Evolutionary conservation across 2,113 vertebrate genomes (phyloP).

Genomic region (Sardina pilchardus): DNA sequence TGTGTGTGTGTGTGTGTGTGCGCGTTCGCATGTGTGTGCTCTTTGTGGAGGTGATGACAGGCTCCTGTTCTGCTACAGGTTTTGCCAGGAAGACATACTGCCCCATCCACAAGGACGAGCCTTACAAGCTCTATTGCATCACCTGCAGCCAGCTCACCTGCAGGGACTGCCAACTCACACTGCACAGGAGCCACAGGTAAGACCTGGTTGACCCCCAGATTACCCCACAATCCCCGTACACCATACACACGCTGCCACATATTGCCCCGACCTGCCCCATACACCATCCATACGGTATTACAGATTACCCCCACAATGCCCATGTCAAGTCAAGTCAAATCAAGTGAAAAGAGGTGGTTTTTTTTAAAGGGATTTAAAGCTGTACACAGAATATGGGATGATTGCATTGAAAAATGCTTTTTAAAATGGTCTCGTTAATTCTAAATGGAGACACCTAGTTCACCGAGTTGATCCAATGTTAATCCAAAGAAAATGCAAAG

Average conservation of each 20-base stretch:
- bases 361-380: too few species aligned
- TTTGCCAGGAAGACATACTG: slow-evolving; percentile 60
- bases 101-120: slow-evolving; percentile 67
- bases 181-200: slow-evolving; percentile 75
- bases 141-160: slow-evolving; percentile 77
- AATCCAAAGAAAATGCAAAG: too few species aligned
- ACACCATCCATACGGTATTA: not conserved
- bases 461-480: too few species aligned
- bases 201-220: too few species aligned
- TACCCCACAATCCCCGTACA: not conserved
- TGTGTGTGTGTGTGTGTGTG: not conserved
- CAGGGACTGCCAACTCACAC: slow-evolving; percentile 70
- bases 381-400: too few species aligned
- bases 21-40: not conserved
- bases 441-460: too few species aligned
- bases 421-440: too few species aligned
- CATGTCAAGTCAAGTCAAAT: too few species aligned
- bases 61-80: slow-evolving; percentile 42
- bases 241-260: too few species aligned
- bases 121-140: slow-evolving; percentile 70
- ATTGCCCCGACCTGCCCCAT: too few species aligned
- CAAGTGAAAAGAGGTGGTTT: too few species aligned
- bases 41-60: not conserved
- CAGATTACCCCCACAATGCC: not conserved
- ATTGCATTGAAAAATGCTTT: too few species aligned